Evolutionary conservation across 1,140 invertebrate species (phyloP), one percentile per base, ranked within the genome.

Genomic region (Drosophila chauvacae): DNA sequence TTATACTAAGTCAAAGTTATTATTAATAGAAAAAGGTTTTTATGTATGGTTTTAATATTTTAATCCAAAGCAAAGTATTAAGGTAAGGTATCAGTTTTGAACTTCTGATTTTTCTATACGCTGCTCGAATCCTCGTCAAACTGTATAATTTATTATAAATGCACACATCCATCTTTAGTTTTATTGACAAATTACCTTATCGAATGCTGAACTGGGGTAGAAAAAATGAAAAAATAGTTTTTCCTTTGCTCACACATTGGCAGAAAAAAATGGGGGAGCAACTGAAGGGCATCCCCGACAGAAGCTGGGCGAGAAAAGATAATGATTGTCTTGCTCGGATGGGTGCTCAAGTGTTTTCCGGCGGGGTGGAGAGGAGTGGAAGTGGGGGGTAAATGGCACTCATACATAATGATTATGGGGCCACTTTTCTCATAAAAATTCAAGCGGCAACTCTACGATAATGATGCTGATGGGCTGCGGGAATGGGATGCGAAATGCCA

Each of bases 341-440:
- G 58, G 63, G 37, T 57, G 16, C 45, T 33, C 39, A 37, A 71
- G 69, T 50, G 58, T 42, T 63, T 59, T 56, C 56, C 48, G 41
- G 45, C 18, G 57, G 50, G 41, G 13, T n/a, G 59, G 56, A 16
- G 18, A 7, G 7, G 33, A 26, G 56, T 33, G 33, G 30, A 23
- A 63, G 30, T 51, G 30, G 64, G 63, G 48, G 69, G 69, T 50
- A 72, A 85, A 85, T 87, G 79, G 83, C 64, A 74, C 74, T 85
- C 78, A 72, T 86, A 87, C 80, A 86, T 86, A 86, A 86, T 87
- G 83, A 88, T 86, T 88, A 86, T 86, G 83, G 71, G 80, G 71
- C 84, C 71, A 86, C 84, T 86, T 86, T 86, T 80, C 83, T 87
- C 83, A 86, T 86, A 86, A 86, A 86, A 86, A 88, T 86, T 86